Evolutionary conservation across 2,888 invertebrate species (phyloP), one percentile per base, ranked within the genome.

Genomic region (Pollenia labialis): DNA sequence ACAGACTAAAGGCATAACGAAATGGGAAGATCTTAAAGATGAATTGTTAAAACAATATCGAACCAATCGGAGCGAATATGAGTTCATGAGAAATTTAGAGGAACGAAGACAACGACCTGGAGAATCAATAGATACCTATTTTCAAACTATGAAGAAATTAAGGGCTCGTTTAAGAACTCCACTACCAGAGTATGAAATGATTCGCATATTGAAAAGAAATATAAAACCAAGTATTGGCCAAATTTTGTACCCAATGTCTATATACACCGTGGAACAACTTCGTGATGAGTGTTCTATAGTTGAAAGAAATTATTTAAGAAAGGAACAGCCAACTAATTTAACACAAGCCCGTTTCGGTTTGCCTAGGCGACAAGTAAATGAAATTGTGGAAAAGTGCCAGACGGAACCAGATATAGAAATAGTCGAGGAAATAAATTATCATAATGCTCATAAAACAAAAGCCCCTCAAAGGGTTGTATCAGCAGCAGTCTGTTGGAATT

Each of bases 101-200:
- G 71, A 56, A n/a, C 42, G 18, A 54, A 16, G 56, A 1, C 71
- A 71, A 18, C 71, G 18, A 12, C 7, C 11, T 12, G 44, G 44
- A 44, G 71, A 71, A n/a, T 14, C 42, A 14, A 23, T 56, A 32
- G 54, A 71, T 9, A 18, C 10, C 18, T 56, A 11, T 56, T 16
- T 52, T 52, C 52, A 12, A n/a, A n/a, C 52, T 7, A 52, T 52
- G 52, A n/a, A n/a, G 52, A 52, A 14, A n/a, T n/a, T n/a, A n/a
- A 52, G 52, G 52, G 7, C 52, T 7, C 12, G n/a, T 6, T 44
- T 64, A 7, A 44, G 64, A 8, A 10, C 46, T 11, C 44, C 64
- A 10, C 48, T 68, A 8, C 66, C 66, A 1, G 52, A 54, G 11
- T 69, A 69, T n/a, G 69, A 69, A 14, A 69, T 69, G 54, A 54